Evolutionary conservation across 2,888 invertebrate species (phyloP).

Genomic region (Drosophila silvestris): DNA sequence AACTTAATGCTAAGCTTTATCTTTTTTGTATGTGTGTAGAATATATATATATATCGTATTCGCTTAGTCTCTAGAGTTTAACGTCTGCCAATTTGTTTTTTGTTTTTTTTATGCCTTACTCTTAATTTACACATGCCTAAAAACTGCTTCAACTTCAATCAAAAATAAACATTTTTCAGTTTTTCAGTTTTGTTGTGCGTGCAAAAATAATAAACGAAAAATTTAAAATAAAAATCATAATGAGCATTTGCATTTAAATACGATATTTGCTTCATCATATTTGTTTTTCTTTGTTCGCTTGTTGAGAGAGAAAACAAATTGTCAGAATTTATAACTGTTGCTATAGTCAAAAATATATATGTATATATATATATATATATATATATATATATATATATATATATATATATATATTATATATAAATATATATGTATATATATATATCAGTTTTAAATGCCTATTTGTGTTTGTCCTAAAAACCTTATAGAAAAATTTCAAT

Average conservation of each 20-base stretch:
- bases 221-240: slow-evolving; percentile 17
- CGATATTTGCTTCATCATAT: slow-evolving; percentile 21
- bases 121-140: slow-evolving; percentile 60
- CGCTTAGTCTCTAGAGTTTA: slow-evolving; percentile 57
- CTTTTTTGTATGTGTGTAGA: slow-evolving; percentile 11
- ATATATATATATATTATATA: slow-evolving; percentile 20
- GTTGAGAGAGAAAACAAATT: slow-evolving; percentile 26
- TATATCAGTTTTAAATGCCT: slow-evolving; percentile 64
- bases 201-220: slow-evolving; percentile 48
- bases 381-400: slow-evolving; percentile 24
- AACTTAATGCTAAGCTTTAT: slow-evolving; percentile 49
- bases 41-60: slow-evolving; percentile 56
- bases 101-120: slow-evolving; percentile 39
- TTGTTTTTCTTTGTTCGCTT: slow-evolving; percentile 14
- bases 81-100: slow-evolving; percentile 52
- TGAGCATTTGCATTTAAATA: slow-evolving; percentile 59
- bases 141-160: slow-evolving; percentile 34
- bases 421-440: slow-evolving; percentile 25
- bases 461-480: slow-evolving; percentile 66
- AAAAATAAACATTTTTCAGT: slow-evolving; percentile 9
- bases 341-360: slow-evolving; percentile 1
- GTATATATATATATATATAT: slow-evolving; percentile 15
- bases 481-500: slow-evolving; percentile 65
- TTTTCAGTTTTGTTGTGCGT: slow-evolving; percentile 59
- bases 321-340: background rate